Percentiles rank a stretch among this genome's conserved stretches.
phyloP scores from a whole-genome alignment of 2,888 invertebrate genomes.

The Heliconius hortense region DNA sequence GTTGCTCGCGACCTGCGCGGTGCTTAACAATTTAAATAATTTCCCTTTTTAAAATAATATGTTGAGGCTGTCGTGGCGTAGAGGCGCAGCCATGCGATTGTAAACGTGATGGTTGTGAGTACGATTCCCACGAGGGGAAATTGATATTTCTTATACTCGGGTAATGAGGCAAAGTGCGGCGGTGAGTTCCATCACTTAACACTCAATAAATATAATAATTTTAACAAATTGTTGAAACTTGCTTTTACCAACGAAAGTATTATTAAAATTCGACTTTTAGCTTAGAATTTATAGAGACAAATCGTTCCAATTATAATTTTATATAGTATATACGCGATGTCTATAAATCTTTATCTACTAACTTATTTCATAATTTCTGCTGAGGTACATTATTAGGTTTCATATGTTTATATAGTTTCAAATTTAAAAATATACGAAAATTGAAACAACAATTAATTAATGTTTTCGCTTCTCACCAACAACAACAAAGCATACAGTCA shows the following conservation, averaged over 20 bases:
- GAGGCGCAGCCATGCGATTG: no score
- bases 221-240: background rate
- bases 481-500: slow-evolving; percentile 19
- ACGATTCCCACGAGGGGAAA: no score
- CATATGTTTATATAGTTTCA: background rate
- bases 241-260: background rate
- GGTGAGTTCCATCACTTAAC: no score
- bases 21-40: slow-evolving; percentile 20
- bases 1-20: background rate
- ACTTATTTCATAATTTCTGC: no score
- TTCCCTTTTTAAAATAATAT: background rate
- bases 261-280: background rate
- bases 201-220: no score
- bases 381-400: background rate
- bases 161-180: no score
- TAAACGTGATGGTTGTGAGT: no score
- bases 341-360: no score
- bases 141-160: no score
- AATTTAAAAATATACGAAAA: background rate
- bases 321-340: no score
- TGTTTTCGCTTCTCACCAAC: slow-evolving; percentile 28
- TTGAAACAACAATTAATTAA: slow-evolving; percentile 28
- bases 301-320: background rate
- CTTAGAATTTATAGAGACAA: background rate
- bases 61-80: background rate